Conservation (phyloP, 2,797 vertebrate species). For the Sciurus carolinensis region DNA sequence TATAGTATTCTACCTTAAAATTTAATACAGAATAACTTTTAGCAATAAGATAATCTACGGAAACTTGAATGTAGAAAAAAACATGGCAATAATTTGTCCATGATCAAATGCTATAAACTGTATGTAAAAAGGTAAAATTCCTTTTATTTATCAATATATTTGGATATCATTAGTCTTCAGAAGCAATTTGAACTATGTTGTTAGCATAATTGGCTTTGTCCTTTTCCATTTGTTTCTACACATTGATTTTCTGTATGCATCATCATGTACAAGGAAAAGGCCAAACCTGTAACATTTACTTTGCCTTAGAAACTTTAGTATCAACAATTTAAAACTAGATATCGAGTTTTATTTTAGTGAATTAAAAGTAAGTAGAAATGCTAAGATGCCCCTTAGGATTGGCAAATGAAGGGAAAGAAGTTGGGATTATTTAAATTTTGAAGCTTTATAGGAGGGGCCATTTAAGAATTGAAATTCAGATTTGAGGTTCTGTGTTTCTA, state of each 20-base stretch:
- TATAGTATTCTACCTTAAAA: background rate
- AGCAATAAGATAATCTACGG: background rate
- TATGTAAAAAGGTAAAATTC: background rate
- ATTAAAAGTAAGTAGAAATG: background rate
- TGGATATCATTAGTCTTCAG: background rate
- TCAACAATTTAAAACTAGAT: background rate
- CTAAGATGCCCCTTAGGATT: background rate
- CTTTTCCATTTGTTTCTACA: background rate
- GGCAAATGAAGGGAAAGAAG: background rate
- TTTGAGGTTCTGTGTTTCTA: background rate
- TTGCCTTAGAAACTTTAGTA: background rate
- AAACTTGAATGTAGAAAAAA: background rate
- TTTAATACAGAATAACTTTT: constrained; percentile 34
- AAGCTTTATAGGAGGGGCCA: too few relatives aligned
- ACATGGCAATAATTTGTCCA: background rate
- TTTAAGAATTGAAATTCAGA: background rate
- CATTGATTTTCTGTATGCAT: background rate
- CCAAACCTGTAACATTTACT: background rate
- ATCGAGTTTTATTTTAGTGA: background rate
- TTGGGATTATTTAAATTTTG: background rate
- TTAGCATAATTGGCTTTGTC: background rate
- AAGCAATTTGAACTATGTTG: background rate
- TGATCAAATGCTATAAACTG: background rate
- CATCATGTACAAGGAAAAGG: background rate
- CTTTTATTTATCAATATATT: background rate